These are phyloP conservation scores for Monodelphis domestica DNA, from an alignment of 2,797 vertebrate genomes.

Conservation along the genomic window DNA sequence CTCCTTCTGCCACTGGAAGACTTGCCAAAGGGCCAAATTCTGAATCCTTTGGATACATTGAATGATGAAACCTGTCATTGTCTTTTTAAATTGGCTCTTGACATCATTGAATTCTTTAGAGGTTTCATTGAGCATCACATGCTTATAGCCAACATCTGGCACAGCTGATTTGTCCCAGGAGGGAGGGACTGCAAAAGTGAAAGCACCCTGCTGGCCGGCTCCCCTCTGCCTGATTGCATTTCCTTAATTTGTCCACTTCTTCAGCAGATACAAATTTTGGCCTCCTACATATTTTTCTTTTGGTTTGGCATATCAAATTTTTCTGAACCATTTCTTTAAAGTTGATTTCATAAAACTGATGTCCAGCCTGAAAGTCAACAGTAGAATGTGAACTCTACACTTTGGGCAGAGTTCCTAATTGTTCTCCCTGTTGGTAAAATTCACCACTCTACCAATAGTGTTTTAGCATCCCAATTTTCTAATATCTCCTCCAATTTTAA, in stretches of 20 bases:
- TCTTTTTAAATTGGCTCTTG: conserved; percentile 82
- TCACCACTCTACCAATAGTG: no score
- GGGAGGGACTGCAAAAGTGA: conserved; percentile 9
- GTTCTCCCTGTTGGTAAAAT: no score
- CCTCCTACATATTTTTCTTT: conserved; percentile 82
- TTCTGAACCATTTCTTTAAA: conserved; percentile 85
- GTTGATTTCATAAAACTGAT: conserved; percentile 75
- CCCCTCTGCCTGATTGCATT: conserved; percentile 1
- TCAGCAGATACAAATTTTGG: conserved; percentile 81
- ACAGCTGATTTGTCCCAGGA: conserved; percentile 82
- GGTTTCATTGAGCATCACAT: neutral
- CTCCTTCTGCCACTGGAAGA: conserved; percentile 91
- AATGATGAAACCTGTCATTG: conserved; percentile 83
- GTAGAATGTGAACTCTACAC: conserved; percentile 74
- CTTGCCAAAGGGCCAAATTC: conserved; percentile 90
- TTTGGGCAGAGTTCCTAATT: no score
- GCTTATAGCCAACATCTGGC: conserved; percentile 81
- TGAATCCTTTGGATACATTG: conserved; percentile 84
- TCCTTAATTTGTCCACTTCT: conserved; percentile 79
- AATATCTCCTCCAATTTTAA: no score
- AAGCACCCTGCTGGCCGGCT: rapidly evolving
- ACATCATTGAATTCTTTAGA: conserved; percentile 80
- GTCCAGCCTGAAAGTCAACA: conserved; percentile 76
- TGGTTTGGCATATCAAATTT: conserved; percentile 78
- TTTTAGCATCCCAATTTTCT: no score